Conservation (phyloP, 2,797 vertebrate genomes). For the Monodelphis domestica region DNA sequence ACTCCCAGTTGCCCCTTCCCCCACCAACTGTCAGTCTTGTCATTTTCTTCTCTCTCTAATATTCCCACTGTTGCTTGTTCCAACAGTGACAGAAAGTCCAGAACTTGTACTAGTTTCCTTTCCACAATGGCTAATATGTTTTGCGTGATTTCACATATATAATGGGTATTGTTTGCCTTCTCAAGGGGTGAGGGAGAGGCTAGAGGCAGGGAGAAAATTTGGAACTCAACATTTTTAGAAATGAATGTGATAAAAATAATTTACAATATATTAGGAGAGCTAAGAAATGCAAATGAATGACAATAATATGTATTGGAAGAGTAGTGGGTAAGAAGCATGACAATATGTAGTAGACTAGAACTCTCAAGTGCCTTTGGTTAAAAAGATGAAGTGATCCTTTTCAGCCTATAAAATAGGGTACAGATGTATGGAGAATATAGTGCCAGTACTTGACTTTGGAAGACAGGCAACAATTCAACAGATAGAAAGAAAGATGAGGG, state of each 20-base stretch:
- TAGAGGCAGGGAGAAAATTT: background rate
- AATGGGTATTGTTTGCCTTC: background rate
- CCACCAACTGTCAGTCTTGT: no score
- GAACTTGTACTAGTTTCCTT: no score
- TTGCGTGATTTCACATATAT: background rate
- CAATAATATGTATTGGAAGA: background rate
- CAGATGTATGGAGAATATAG: background rate
- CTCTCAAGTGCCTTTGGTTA: background rate
- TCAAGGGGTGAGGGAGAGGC: background rate
- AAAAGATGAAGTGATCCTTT: background rate
- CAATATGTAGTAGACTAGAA: background rate
- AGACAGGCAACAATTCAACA: background rate
- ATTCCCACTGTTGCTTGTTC: no score
- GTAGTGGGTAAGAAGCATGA: background rate
- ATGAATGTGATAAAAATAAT: background rate
- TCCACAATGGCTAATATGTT: background rate
- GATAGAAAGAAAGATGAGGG: background rate
- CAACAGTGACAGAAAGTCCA: no score
- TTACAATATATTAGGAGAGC: background rate
- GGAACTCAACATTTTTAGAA: background rate
- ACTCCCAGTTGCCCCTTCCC: no score
- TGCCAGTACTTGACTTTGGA: background rate
- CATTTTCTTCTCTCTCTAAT: no score
- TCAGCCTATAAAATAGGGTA: background rate
- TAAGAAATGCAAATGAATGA: background rate